Conservation (phyloP, 2,888 invertebrate species). For the Latheticus oryzae region DNA sequence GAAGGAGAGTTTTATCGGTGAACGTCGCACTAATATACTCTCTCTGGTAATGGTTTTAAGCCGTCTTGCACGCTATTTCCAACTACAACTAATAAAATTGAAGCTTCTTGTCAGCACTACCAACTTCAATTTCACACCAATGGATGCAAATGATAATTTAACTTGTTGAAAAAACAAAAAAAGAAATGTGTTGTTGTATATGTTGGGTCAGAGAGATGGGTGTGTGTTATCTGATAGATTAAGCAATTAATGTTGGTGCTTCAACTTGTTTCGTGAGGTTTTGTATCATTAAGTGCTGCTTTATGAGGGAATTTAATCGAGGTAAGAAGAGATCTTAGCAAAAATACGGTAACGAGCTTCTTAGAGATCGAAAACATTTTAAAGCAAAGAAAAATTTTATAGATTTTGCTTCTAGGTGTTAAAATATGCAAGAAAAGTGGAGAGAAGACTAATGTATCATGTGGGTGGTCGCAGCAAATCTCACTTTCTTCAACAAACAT, state of each 20-base stretch:
- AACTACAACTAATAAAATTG: conserved; percentile 36
- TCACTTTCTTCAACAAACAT: too few relatives aligned
- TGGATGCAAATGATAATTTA: too few relatives aligned
- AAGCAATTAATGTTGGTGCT: conserved; percentile 63
- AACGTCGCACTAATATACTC: conserved; percentile 42
- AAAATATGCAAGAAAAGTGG: conserved; percentile 35
- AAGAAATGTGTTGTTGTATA: conserved; percentile 54
- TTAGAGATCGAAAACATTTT: not conserved
- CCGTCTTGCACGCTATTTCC: conserved; percentile 40
- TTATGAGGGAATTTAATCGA: conserved; percentile 57
- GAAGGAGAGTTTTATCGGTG: conserved; percentile 51
- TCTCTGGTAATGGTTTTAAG: conserved; percentile 41
- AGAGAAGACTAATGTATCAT: conserved; percentile 32
- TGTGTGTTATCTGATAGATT: conserved; percentile 63
- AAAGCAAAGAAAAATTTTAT: conserved; percentile 2
- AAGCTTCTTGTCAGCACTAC: conserved; percentile 38
- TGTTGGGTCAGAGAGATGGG: too few relatives aligned
- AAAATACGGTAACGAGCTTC: conserved; percentile 40
- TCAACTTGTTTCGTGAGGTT: conserved; percentile 59
- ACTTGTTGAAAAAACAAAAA: conserved; percentile 13
- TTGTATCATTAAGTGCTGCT: conserved; percentile 60
- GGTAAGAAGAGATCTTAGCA: conserved; percentile 31
- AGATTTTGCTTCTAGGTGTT: conserved; percentile 21
- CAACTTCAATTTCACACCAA: conserved; percentile 34
- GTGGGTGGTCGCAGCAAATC: conserved; percentile 28